Evolutionary conservation across 2,113 vertebrate species (phyloP), one percentile per base, ranked within the genome.

Genomic region (Chlamydotis undulata): DNA sequence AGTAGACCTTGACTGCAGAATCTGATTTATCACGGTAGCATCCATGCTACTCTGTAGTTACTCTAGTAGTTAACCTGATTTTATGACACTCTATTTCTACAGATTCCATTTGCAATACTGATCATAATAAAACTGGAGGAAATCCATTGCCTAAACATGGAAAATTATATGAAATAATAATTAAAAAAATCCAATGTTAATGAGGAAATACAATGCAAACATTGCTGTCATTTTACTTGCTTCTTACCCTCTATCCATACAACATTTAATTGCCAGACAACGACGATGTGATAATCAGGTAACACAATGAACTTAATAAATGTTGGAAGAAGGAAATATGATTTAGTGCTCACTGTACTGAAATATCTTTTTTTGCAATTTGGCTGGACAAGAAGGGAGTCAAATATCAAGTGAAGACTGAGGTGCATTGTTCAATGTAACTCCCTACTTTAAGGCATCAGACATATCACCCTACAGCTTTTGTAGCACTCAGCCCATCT

Each of bases 401-500:
- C 5, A 90, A 52, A 35, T 11, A 41, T 14, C 17, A 81, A 85
- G 24, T 14, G 9, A 50, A 73, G 67, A 52, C 5, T 3, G 8
- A 21, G 4, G 6, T 43, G 9, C 5, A 28, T 9, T 55, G 37
- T 4, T 64, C 3, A 0, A n/a, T 19, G 13, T 68, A 31, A 61
- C 5, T 53, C 21, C 15, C 23, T 73, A 65, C 12, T 77, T 83
- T 63, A 22, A 82, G 19, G 56, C 2, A 74, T 6, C 19, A 56
- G 55, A 56, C 29, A 56, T 17, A 56, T 19, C 17, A 19, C 28
- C 29, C 55, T 31, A 31, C 55, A 56, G 28, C 55, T 56, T 73
- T 83, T 60, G 64, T 4, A 11, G 19, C 19, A 45, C 15, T 35
- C 28, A 31, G n/a, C 11, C 4, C 21, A 55, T 31, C 4, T 45